Conservation (phyloP, 2,888 invertebrate species). For the Mythimna albipuncta region DNA sequence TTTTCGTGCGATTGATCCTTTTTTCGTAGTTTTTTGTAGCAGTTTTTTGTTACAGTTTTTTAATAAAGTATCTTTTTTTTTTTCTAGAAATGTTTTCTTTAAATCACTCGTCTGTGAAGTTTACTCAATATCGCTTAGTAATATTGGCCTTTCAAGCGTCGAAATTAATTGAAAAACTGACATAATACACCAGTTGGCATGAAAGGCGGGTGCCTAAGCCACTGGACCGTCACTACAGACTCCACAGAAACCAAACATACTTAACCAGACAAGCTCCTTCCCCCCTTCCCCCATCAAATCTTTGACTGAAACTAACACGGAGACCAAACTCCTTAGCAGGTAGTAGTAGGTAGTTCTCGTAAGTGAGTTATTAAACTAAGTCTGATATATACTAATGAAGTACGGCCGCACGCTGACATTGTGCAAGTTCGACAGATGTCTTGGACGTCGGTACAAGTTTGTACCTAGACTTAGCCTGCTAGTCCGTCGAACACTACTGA, state of each 20-base stretch:
- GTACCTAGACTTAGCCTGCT: conserved; percentile 57
- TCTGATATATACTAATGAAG: conserved; percentile 61
- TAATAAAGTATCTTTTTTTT: too few species aligned
- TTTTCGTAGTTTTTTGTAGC: too few species aligned
- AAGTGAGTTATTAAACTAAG: conserved; percentile 61
- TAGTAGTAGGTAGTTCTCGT: conserved; percentile 17
- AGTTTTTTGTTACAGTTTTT: too few species aligned
- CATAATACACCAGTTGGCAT: too few species aligned
- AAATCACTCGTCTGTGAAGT: too few species aligned
- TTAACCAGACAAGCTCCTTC: neutral
- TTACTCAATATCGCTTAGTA: too few species aligned
- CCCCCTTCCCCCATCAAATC: neutral
- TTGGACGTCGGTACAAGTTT: conserved; percentile 69
- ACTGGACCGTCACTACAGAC: too few species aligned
- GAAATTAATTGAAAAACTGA: too few species aligned
- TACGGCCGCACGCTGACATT: conserved; percentile 61
- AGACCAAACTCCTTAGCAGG: conserved; percentile 31
- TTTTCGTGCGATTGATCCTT: too few species aligned
- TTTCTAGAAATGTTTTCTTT: too few species aligned
- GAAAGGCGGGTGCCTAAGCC: too few species aligned
- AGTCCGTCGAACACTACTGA: conserved; percentile 8
- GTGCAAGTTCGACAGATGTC: conserved; percentile 77
- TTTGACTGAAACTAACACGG: conserved; percentile 14
- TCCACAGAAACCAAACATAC: neutral
- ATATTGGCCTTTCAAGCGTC: too few species aligned